Evolutionary conservation across 1,140 invertebrate species (phyloP), one percentile per base, ranked within the genome.

Genomic region (Hycleus cichorii): DNA sequence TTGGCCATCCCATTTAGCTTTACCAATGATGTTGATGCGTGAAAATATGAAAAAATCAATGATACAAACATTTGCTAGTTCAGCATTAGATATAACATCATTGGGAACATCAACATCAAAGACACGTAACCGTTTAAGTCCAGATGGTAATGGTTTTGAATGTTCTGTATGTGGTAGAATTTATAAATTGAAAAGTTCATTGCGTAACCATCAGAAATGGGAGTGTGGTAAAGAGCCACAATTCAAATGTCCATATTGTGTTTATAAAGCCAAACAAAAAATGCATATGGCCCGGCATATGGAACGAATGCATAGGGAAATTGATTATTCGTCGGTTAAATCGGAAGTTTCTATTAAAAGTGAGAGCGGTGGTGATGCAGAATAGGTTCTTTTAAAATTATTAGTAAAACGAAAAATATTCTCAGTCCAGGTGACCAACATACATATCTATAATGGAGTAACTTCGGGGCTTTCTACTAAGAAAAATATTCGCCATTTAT

Each of bases 161-260:
- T 90, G 86, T 73, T 79, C 85, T 10, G 85, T 88, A 62, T 91
- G 89, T 74, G 88, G 87, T 47, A 80, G 88, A 44, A 82, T 88
- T 47, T 91, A 91, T 75, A 91, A 91, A 71, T 78, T 91, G 46
- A 90, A 90, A 74, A 90, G 87, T 58, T 90, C 88, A 65, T 76
- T 91, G 68, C 78, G 88, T 24, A 91, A 90, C 70, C 88, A 91
- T 71, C 88, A 90, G 75, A 90, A 91, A 72, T 91, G 88, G 88
- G 89, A 91, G 72, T 91, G 89, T 73, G 88, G 78, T 7, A 79
- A 80, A 53, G 78, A 80, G 47, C 78, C 78, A 2, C 76, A 80
- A 54, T 82, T 83, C 65, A 75, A 79, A 55, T 83, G 81, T 59
- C 68, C 71, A 2, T 69, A 76, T 27, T 83, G 80, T 60, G 66